Base-by-base conservation (phyloP, 2,113 vertebrate genomes). In the Corythoichthys intestinalis region DNA sequence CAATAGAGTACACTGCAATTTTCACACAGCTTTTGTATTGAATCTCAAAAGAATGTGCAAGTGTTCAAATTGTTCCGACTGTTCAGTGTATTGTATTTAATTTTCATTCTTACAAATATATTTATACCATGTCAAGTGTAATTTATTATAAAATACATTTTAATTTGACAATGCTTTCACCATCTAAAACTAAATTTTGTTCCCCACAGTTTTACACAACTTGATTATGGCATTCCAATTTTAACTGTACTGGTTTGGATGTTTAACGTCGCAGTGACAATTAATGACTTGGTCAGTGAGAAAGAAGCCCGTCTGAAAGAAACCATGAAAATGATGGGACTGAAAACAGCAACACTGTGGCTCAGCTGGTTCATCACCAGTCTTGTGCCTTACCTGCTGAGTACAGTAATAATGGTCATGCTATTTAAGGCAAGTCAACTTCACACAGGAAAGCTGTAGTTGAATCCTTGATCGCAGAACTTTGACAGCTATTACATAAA, bases 201-300 rank as follows among this genome's bases (percentile, higher is more conserved):
- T 67, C 20, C 39, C 14, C 17, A 1, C 87, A 98, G 96, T 60
- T 96, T 98, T 81, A 84, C 97, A 77, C 20, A 88, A 94, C 0
- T 92, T 95, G 65, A 84, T 95, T 77, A 94, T 94, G 79, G 92
- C 20, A 28, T 98, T 77, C 95, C 96, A 0, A 94, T 98, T 52
- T 96, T 97, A 84, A 93, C 97, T 93, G 96, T 92, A 0, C 88
- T 96, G 81, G 93, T 95, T 1, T 98, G 95, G 96, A 96, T 96
- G 88, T 96, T 96, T 83, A 95, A 95, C 0, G 96, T 98, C 83
- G 94, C 96, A 8, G 94, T 96, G 93, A 94, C 95, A 41, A 93
- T 96, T 80, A 98, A 96, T 83, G 93, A 93, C 0, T 86, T 98
- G 78, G 96, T 98, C 67, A 94, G 93, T 0, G 96, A 97, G 87